Evolutionary conservation across 2,113 vertebrate genomes (phyloP).

Genomic region (Proterorhinus semilunaris): DNA sequence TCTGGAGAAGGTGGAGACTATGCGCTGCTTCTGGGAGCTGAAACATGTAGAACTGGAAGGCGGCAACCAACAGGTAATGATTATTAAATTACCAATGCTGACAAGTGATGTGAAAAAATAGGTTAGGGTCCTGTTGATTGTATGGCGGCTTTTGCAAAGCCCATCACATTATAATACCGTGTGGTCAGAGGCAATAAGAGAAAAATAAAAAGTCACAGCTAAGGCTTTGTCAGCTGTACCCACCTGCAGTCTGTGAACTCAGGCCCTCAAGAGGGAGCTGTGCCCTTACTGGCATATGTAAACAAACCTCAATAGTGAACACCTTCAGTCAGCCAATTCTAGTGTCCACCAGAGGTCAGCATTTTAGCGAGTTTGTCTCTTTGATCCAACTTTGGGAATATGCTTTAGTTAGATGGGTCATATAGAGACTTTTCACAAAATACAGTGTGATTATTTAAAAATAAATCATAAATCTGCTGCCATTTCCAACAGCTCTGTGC

Average conservation of each 20-base stretch:
- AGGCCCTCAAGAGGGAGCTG: constrained; percentile 46
- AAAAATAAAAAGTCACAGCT: too few species aligned
- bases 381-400: background rate
- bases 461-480: background rate
- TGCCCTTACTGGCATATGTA: background rate
- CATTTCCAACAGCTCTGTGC: background rate
- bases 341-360: constrained; percentile 3
- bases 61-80: constrained; percentile 54
- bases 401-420: background rate
- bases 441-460: background rate
- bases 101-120: background rate
- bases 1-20: constrained; percentile 82
- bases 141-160: background rate
- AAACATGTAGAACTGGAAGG: constrained; percentile 70
- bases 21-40: constrained; percentile 84
- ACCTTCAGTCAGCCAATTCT: background rate
- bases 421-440: background rate
- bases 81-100: background rate
- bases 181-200: too few species aligned
- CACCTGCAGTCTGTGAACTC: constrained; percentile 15
- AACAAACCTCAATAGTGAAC: background rate
- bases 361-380: background rate
- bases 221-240: background rate
- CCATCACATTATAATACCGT: background rate
- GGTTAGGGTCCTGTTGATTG: background rate